Evolutionary conservation across 1,140 invertebrate species (phyloP).

Genomic region (Planococcus citri): DNA sequence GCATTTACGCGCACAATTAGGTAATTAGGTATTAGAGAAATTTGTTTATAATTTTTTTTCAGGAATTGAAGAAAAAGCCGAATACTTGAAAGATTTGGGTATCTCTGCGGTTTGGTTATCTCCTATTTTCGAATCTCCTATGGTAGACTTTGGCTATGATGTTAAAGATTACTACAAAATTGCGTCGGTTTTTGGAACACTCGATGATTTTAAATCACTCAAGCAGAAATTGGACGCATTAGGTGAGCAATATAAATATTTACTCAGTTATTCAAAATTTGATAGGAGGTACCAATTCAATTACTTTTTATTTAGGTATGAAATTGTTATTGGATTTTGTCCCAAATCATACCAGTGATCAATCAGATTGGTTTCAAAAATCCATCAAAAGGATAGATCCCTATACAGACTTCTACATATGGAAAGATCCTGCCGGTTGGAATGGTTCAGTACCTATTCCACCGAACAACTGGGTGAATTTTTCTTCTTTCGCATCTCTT

Average conservation of each 20-base stretch:
- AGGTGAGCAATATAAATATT: constrained; percentile 28
- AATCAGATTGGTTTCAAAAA: constrained; percentile 61
- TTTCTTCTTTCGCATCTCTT: too few species aligned
- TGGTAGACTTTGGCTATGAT: constrained; percentile 60
- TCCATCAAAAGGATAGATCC: constrained; percentile 42
- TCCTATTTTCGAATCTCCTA: constrained; percentile 53
- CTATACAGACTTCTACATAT: constrained; percentile 64
- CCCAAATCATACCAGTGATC: constrained; percentile 70
- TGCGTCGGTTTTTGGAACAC: constrained; percentile 38
- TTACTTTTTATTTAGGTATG: constrained; percentile 40
- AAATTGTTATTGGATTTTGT: constrained; percentile 72
- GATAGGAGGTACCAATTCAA: neutral
- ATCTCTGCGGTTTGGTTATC: constrained; percentile 56
- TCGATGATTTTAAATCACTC: constrained; percentile 39
- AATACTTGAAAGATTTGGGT: constrained; percentile 49
- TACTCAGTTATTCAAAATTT: too few species aligned
- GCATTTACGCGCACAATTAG: too few species aligned
- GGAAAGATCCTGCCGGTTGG: constrained; percentile 45
- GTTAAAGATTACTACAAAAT: constrained; percentile 44
- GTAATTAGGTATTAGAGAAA: too few species aligned
- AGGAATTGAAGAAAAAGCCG: constrained; percentile 44
- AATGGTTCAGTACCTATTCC: constrained; percentile 32
- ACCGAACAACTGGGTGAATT: constrained; percentile 67
- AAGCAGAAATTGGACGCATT: constrained; percentile 30
- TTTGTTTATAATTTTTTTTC: too few species aligned